These are phyloP conservation scores for Seira musarum DNA, from an alignment of 2,888 invertebrate genomes.

Conservation along the genomic window DNA sequence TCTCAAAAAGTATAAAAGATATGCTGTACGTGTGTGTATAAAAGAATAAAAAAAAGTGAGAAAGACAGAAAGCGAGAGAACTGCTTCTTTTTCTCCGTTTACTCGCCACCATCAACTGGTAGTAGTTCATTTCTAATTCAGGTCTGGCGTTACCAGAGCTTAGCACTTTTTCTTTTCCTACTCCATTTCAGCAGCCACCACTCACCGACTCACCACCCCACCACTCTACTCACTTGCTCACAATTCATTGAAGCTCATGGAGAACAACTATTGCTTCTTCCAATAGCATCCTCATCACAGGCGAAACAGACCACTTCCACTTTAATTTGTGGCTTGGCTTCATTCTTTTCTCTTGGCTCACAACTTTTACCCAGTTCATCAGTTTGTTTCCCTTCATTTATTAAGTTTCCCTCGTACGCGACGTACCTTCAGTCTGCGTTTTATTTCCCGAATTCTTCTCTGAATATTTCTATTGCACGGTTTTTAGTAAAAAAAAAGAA, in stretches of 20 bases:
- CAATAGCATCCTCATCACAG: background rate
- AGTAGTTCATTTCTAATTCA: constrained; percentile 60
- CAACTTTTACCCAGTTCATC: constrained; percentile 50
- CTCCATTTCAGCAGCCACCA: constrained; percentile 26
- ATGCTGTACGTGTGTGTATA: constrained; percentile 17
- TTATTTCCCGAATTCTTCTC: constrained; percentile 17
- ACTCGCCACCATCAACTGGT: constrained; percentile 48
- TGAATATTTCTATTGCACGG: constrained; percentile 10
- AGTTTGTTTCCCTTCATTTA: constrained; percentile 38
- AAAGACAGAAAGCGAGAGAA: constrained; percentile 23
- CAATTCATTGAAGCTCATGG: constrained; percentile 25
- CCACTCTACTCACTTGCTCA: background rate
- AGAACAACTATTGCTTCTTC: constrained; percentile 19
- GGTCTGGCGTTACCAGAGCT: constrained; percentile 57
- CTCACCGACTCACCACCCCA: constrained; percentile 9
- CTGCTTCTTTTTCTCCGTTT: constrained; percentile 23
- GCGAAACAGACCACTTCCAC: constrained; percentile 56
- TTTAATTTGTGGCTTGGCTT: constrained; percentile 58
- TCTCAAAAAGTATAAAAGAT: constrained; percentile 39
- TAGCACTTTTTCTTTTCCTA: constrained; percentile 51
- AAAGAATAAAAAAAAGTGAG: constrained; percentile 40
- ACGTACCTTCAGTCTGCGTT: constrained; percentile 23
- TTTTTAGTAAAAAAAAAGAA: background rate
- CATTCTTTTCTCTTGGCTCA: constrained; percentile 29
- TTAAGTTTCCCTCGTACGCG: constrained; percentile 31